Conservation (phyloP, 2,113 vertebrate genomes). For the Naja naja region DNA sequence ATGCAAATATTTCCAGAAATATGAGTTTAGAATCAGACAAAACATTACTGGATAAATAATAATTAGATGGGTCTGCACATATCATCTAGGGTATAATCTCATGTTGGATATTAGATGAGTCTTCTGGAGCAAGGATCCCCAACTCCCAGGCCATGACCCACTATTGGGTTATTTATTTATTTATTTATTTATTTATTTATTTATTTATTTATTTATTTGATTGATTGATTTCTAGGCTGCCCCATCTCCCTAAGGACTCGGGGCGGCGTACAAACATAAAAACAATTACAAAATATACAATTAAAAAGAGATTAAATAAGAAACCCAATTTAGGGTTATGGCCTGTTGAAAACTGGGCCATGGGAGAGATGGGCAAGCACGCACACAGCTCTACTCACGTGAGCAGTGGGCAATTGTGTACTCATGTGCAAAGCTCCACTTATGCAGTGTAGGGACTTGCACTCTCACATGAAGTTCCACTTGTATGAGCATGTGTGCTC, state of each 20-base stretch:
- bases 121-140: not conserved
- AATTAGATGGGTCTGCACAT: not conserved
- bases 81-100: not conserved
- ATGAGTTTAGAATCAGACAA: not conserved
- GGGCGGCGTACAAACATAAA: no score
- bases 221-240: no score
- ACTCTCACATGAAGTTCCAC: no score
- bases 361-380: not conserved
- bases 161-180: not conserved
- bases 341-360: not conserved
- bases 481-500: not conserved
- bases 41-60: not conserved
- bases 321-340: no score
- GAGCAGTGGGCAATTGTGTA: not conserved
- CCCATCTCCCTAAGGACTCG: no score
- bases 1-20: not conserved
- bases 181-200: not conserved
- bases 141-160: not conserved
- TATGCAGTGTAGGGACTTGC: not conserved
- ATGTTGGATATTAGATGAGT: not conserved
- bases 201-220: not conserved
- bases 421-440: not conserved
- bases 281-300: no score
- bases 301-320: no score
- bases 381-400: fast-evolving